Base-by-base conservation (phyloP, 2,113 vertebrate species). In the Rhinoderma darwinii region DNA sequence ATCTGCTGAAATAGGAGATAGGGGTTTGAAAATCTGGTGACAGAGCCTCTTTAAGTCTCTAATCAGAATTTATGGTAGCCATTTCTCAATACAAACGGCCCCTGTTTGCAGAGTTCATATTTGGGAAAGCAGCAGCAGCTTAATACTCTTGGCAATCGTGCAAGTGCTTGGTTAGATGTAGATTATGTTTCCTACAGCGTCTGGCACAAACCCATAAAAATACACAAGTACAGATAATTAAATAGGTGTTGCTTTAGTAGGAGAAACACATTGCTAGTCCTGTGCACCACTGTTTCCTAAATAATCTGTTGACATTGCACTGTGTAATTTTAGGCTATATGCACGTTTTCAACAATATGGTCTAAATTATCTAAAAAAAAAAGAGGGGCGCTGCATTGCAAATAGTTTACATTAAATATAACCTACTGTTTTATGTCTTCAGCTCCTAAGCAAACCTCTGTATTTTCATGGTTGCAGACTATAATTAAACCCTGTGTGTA, bases 151-250 rank as follows among this genome's bases (percentile, higher is more conserved):
- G 73, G 73, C 41, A 76, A 17, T 30, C 8, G n/a, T 51, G 51
- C 43, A 77, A 18, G 15, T 50, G 43, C 27, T 51, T 50, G 74
- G 43, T 32, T 51, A 51, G n/a, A 39, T 43, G 20, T n/a, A 43
- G 11, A 74, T 51, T 50, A 51, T 30, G 12, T 77, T 77, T 77
- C n/a, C 44, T 77, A 11, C 44, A 51, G 44, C 6, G 5, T 77
- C 15, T 77, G 74, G 43, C n/a, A 18, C 20, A 32, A 5, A 20
- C 27, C n/a, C 39, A 4, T 47, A 76, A 44, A 59, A 76, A 76
- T 47, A 50, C 73, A 73, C 32, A 41, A 32, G 30, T 68, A 68
- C 30, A 15, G 12, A 73, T 73, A 72, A 73, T 41, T 76, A 75
- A 43, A 27, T 75, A 47, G 30, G n/a, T 76, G 41, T 47, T n/a